Percentiles rank a stretch among this genome's conserved stretches.
phyloP scores from a whole-genome alignment of 2,888 invertebrate genomes.

The Platycheirus albimanus region DNA sequence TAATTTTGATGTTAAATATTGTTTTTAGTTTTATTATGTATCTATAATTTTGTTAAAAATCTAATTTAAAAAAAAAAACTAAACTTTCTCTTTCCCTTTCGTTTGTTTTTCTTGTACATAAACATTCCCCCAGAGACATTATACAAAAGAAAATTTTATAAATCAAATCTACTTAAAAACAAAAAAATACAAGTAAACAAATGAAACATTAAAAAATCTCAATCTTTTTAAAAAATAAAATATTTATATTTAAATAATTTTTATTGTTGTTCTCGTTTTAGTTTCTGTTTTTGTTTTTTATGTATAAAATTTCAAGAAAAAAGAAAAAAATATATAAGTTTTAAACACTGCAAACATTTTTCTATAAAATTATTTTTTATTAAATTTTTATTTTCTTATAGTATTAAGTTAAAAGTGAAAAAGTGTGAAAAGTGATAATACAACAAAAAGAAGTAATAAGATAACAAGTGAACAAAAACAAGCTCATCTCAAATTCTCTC shows the following conservation, averaged over 20 bases:
- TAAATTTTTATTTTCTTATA: constrained; percentile 40
- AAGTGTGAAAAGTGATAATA: constrained; percentile 65
- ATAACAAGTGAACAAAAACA: constrained; percentile 38
- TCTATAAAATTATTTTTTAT: constrained; percentile 10
- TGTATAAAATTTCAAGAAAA: constrained; percentile 12
- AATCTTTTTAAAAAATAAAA: constrained; percentile 51
- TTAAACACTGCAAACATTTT: constrained; percentile 76
- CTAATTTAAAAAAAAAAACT: constrained; percentile 16
- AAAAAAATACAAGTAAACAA: constrained; percentile 77
- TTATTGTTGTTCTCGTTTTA: constrained; percentile 38
- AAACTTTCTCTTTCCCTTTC: constrained; percentile 53
- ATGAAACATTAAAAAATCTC: constrained; percentile 74
- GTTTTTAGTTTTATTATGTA: constrained; percentile 28
- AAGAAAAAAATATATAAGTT: constrained; percentile 15
- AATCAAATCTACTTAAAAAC: constrained; percentile 59
- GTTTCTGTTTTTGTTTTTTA: constrained; percentile 33
- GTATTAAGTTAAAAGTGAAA: constrained; percentile 65
- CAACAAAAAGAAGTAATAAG: neutral
- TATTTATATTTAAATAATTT: constrained; percentile 11
- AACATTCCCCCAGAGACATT: constrained; percentile 65
- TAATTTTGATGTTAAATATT: constrained; percentile 19
- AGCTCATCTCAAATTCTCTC: constrained; percentile 40
- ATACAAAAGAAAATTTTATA: constrained; percentile 57
- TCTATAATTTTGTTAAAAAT: constrained; percentile 17
- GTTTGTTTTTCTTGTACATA: constrained; percentile 74